Evolutionary conservation across 2,113 vertebrate genomes (phyloP).

Genomic region (Recurvirostra avosetta): DNA sequence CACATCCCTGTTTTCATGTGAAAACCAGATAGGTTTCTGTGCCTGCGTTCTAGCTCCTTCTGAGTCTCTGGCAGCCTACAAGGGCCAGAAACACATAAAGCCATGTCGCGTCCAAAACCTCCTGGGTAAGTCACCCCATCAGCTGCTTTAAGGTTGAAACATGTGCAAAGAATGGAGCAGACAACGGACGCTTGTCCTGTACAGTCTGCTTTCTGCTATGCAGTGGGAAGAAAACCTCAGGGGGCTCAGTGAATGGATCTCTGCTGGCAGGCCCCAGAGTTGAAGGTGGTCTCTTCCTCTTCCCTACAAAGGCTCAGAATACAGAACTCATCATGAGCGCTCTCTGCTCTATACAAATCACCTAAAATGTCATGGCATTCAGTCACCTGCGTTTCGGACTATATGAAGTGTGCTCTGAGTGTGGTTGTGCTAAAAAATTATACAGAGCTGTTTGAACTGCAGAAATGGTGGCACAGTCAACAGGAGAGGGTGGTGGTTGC

Average conservation of each 20-base stretch:
- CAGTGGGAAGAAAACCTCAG: neutral
- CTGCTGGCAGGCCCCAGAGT: neutral
- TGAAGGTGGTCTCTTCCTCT: neutral
- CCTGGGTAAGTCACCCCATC: neutral
- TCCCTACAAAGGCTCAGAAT: neutral
- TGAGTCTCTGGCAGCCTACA: neutral
- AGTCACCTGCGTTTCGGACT: fast-evolving
- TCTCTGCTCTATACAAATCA: neutral
- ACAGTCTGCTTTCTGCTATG: neutral
- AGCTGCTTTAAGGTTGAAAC: neutral
- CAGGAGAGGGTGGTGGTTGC: neutral
- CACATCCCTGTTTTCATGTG: neutral
- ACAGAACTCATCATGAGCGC: neutral
- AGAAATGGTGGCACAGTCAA: neutral
- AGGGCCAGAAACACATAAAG: neutral
- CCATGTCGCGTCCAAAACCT: neutral
- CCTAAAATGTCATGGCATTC: neutral
- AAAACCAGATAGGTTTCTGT: neutral
- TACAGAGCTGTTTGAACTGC: neutral
- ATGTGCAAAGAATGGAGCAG: neutral
- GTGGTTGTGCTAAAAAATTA: neutral
- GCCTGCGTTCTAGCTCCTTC: neutral
- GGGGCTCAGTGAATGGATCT: neutral
- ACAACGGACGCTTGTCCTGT: too few relatives aligned
- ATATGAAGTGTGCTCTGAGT: neutral